Evolutionary conservation across 1,140 invertebrate species (phyloP), one percentile per base, ranked within the genome.

Genomic region (Sweltsa coloradensis): DNA sequence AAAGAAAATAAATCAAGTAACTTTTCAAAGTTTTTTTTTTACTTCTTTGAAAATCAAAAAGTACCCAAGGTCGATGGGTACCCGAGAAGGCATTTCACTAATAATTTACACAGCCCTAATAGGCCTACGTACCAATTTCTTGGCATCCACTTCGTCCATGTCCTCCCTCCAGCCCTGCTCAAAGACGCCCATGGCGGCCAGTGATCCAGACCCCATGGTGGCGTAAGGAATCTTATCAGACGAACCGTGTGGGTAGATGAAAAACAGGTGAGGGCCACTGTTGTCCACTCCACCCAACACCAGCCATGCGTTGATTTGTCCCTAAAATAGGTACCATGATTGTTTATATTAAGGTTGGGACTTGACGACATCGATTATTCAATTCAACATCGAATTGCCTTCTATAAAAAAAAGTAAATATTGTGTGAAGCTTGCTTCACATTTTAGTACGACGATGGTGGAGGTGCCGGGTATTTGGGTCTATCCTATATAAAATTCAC

Each of bases 161-260:
- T 89, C 74, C 25, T 82, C 78, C 58, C 81, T 90, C 85, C 89
- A 99, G 41, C 80, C 70, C 23, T 81, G 76, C 70, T 99, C 96
- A 71, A 99, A 89, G 0, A 96, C 83, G 49, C 92, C 72, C 84
- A 99, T 98, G 25, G 96, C 96, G 53, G 94, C 94, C 53, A 98
- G 72, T 23, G 87, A 92, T 40, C 96, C 94, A 45, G 92, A 96
- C 62, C 95, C 94, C 93, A 94, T 94, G 18, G 90, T 90, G 5
- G 83, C 79, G 69, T 89, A 99, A 2, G 90, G 92, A 4, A 93
- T 63, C 52, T 81, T 83, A 61, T 94, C 88, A 26, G 87, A 83
- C 24, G 91, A 97, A 23, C 96, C 96, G 71, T 98, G 93, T 22
- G 96, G 95, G 67, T 85, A 83, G 61, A 98, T 90, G 52, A 76